Conservation (phyloP, 92 coral and sea anemone species). For the Porites evermanni region DNA sequence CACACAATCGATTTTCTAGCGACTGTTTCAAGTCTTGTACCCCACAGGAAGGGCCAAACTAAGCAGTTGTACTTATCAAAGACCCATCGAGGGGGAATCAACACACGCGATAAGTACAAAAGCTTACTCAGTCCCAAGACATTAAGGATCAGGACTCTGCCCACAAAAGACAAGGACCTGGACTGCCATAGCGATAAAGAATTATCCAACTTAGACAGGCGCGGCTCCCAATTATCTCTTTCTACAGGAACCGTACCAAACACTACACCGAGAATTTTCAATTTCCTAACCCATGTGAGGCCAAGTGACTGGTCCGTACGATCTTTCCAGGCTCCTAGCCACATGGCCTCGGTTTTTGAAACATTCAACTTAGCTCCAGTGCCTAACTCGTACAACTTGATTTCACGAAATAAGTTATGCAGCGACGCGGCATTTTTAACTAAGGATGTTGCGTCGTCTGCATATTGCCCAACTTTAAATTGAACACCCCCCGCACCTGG, state of each 20-base stretch:
- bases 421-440: not conserved
- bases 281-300: constrained; percentile 17
- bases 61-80: not conserved
- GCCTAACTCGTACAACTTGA: not conserved
- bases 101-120: constrained; percentile 1
- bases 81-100: constrained; percentile 10
- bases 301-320: not conserved
- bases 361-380: constrained; percentile 32
- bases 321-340: not conserved
- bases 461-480: not conserved
- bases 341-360: constrained; percentile 44
- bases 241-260: not conserved
- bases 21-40: constrained; percentile 6
- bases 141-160: constrained; percentile 8
- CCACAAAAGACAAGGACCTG: not conserved
- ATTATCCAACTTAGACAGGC: not conserved
- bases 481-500: too few species aligned
- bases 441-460: constrained; percentile 1
- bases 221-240: not conserved
- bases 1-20: not conserved
- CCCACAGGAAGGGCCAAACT: constrained; percentile 46
- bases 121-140: not conserved
- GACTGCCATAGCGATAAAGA: too few species aligned
- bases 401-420: not conserved
- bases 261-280: not conserved